Percentiles rank a stretch among this genome's conserved stretches.
Conservation (phyloP, 37 sponge, comb jelly and placozoan species). For the Axinella damicornis region DNA sequence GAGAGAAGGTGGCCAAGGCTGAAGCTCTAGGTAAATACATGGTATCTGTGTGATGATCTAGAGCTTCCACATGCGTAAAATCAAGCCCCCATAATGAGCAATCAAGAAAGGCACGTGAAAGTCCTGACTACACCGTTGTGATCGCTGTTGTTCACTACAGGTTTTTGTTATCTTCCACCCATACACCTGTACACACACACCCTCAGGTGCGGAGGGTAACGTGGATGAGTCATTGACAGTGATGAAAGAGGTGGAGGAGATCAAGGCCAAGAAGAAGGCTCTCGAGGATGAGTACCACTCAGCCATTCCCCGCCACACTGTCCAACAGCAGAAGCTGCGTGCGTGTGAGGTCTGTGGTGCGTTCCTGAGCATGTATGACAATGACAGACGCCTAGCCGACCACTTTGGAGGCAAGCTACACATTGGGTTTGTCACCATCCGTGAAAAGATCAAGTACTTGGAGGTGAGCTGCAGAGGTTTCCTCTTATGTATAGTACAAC, state of each 20-base stretch:
- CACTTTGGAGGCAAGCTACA: conserved; percentile 99
- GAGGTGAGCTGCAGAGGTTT: conserved; percentile 81
- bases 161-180: no score
- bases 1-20: conserved; percentile 96
- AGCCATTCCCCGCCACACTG: conserved; percentile 81
- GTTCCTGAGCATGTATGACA: conserved; percentile 98
- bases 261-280: conserved; percentile 86
- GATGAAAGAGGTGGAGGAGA: conserved; percentile 88
- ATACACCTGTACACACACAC: no score
- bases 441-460: conserved; percentile 85
- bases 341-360: conserved; percentile 99
- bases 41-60: no score
- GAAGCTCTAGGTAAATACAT: conserved; percentile 86
- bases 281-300: conserved; percentile 94
- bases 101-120: no score
- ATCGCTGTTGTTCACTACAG: no score
- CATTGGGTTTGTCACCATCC: conserved; percentile 96
- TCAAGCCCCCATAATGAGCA: no score
- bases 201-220: conserved; percentile 87
- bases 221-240: conserved; percentile 94
- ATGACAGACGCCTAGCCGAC: conserved; percentile 96
- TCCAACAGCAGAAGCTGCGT: conserved; percentile 97
- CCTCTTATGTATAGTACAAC: no score
- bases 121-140: no score
- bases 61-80: no score